A percentile compares a stretch with the other conserved stretches of the same genome.
phyloP scores from a whole-genome alignment of 2,797 vertebrate genomes.

The Sandelia bainsii region DNA sequence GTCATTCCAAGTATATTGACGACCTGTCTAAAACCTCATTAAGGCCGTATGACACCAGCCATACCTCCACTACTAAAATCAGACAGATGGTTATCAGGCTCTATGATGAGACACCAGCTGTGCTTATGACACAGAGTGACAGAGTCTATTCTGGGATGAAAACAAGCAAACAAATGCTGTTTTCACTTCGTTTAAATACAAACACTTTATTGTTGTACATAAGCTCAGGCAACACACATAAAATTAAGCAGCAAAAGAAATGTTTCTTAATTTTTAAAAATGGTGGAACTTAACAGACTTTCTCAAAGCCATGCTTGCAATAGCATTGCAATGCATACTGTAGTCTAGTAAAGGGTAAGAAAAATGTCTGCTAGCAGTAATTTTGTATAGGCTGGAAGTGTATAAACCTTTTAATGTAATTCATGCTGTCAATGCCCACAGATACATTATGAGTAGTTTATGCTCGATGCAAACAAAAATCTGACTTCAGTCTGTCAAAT shows the following conservation, averaged over 20 bases:
- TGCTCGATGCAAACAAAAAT: neutral
- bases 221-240: slow-evolving; percentile 18
- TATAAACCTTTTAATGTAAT: neutral
- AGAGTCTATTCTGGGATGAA: slow-evolving; percentile 43
- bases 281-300: neutral
- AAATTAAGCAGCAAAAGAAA: neutral
- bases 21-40: slow-evolving; percentile 78
- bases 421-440: neutral
- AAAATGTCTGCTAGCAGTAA: neutral
- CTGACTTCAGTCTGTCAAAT: neutral
- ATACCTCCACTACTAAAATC: slow-evolving; percentile 70
- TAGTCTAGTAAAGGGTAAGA: neutral
- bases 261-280: neutral
- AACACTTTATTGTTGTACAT: slow-evolving; percentile 15
- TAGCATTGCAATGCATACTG: neutral
- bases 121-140: slow-evolving; percentile 58
- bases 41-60: slow-evolving; percentile 74
- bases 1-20: slow-evolving; percentile 73
- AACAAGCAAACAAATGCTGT: slow-evolving; percentile 44
- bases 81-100: slow-evolving; percentile 77
- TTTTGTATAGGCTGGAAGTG: neutral
- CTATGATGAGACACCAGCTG: slow-evolving; percentile 78
- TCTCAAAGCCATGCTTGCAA: neutral
- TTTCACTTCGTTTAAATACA: slow-evolving; percentile 47
- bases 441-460: too few species aligned